Base-by-base conservation (phyloP, 1,140 invertebrate species). In the Diabrotica undecimpunctata region DNA sequence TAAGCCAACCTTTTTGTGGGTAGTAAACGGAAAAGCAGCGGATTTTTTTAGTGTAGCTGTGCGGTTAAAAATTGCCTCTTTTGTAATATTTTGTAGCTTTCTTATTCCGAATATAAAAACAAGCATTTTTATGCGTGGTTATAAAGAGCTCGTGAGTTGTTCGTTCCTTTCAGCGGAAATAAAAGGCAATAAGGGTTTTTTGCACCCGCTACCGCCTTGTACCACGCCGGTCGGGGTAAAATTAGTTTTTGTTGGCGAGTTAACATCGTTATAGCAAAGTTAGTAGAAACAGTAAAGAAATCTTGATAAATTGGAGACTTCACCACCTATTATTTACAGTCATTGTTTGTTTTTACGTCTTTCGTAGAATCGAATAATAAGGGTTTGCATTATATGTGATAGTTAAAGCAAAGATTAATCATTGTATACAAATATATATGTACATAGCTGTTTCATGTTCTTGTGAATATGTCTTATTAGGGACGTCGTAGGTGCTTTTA, bases 241-340 rank as follows among this genome's bases (percentile, higher is more conserved):
- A 8, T n/a, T n/a, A 46, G 41, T 46, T 46, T 46, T 46, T 46
- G 39, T 50, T 50, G 55, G 58, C 58, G 25, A 50, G 58, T 60
- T 46, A 51, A 12, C 46, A 37, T 57, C 55, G 37, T 57, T 60
- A 60, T 36, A 51, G 38, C 13, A 60, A 46, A 51, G 58, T 60
- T 11, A 50, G 25, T 46, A 50, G 41, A 10, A 60, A 25, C 37
- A 9, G 25, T 38, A 60, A 50, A 60, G 58, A 60, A 60, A 60
- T 60, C 38, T 39, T 60, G 41, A 50, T 50, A 25, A 39, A 60
- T 60, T 60, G 41, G 38, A 7, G 41, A 60, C 2, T 60, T 60
- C n/a, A 6, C 37, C 56, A 10, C 13, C 14, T 58, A 8, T 58
- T 11, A 36, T 36, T 58, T 10, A 58, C 37, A 36, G n/a, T n/a